Evolutionary conservation across 2,113 vertebrate genomes (phyloP).

Genomic region (Prionailurus bengalensis): DNA sequence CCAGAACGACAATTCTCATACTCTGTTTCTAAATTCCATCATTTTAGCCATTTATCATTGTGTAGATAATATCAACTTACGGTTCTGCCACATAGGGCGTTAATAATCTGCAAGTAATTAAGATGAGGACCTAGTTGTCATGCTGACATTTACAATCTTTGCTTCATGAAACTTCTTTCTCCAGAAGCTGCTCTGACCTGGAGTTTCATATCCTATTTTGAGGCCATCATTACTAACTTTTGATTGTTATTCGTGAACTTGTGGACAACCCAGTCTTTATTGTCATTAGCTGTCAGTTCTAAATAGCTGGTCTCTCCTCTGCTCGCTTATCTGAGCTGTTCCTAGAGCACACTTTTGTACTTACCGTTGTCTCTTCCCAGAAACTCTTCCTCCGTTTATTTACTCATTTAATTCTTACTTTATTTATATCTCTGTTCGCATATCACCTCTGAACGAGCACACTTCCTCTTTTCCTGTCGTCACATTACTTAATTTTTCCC

Average conservation of each 20-base stretch:
- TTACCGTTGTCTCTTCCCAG: background rate
- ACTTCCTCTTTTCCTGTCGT: background rate
- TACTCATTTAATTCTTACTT: background rate
- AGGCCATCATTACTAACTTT: background rate
- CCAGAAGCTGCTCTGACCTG: background rate
- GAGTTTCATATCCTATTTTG: background rate
- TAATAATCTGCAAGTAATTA: background rate
- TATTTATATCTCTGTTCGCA: background rate
- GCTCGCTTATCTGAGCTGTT: background rate
- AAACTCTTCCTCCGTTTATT: slow-evolving; percentile 27
- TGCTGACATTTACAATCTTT: slow-evolving; percentile 22
- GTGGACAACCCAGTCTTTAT: background rate
- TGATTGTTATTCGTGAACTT: background rate
- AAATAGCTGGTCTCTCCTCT: background rate
- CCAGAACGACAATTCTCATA: background rate
- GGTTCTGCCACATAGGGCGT: background rate
- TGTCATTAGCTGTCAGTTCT: background rate
- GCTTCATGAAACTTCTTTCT: background rate
- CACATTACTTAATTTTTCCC: background rate
- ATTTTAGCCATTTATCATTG: background rate
- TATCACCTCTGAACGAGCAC: background rate
- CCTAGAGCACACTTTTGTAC: background rate
- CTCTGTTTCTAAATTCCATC: background rate
- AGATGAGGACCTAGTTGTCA: slow-evolving; percentile 16
- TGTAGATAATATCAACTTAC: background rate